Percentiles rank a stretch among this genome's conserved stretches.
phyloP scores from a whole-genome alignment of 2,113 vertebrate genomes.

The Notarius quadriscutis region DNA sequence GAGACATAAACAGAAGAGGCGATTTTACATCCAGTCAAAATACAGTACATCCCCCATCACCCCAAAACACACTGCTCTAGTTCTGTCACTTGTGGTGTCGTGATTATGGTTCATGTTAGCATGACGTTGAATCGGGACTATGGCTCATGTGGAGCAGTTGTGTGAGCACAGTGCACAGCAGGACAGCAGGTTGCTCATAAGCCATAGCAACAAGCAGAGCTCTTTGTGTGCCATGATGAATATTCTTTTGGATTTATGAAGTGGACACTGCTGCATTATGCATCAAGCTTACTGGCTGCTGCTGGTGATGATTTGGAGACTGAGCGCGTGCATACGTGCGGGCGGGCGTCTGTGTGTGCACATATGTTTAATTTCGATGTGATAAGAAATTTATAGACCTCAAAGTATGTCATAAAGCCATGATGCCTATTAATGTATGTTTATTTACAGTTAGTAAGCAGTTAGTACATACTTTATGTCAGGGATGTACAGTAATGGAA shows the following conservation, averaged over 20 bases:
- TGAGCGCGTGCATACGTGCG: neutral
- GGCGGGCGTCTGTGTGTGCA: neutral
- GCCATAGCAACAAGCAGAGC: constrained; percentile 28
- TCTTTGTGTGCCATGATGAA: constrained; percentile 34
- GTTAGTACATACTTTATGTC: neutral
- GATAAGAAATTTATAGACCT: constrained; percentile 29
- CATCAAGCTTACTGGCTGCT: constrained; percentile 36
- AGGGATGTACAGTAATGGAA: neutral
- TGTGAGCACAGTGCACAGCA: neutral
- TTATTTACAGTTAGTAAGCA: neutral
- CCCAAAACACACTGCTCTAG: constrained; percentile 37
- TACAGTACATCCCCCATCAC: neutral
- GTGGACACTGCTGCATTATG: constrained; percentile 46
- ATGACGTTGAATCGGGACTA: constrained; percentile 14
- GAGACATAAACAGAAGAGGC: constrained; percentile 12
- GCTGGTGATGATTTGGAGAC: constrained; percentile 31
- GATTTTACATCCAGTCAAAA: constrained; percentile 1
- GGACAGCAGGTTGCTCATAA: constrained; percentile 8
- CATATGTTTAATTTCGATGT: constrained; percentile 13
- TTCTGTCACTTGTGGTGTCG: constrained; percentile 33
- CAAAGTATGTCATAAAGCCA: neutral
- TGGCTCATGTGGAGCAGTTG: neutral
- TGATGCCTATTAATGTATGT: neutral
- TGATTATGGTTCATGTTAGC: constrained; percentile 5
- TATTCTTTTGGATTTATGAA: constrained; percentile 50